Evolutionary conservation across 92 coral and sea anemone genomes (phyloP).

Genomic region (Bergia puertoricense): DNA sequence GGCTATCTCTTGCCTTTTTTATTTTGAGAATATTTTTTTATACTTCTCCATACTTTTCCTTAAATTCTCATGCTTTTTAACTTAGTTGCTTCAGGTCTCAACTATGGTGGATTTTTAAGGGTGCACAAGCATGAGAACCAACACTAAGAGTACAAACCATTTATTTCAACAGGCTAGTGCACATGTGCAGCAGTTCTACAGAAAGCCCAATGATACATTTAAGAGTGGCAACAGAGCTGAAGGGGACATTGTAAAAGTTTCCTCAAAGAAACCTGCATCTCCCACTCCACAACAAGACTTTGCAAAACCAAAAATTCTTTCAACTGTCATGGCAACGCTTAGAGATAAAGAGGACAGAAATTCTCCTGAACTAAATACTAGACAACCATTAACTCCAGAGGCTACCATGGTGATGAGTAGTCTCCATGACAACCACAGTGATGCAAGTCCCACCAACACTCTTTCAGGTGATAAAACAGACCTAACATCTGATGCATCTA

Average conservation of each 20-base stretch:
- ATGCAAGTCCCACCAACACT: background rate
- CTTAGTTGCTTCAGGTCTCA: too few relatives aligned
- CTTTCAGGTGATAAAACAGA: background rate
- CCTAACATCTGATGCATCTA: background rate
- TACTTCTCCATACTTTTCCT: too few relatives aligned
- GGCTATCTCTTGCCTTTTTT: too few relatives aligned
- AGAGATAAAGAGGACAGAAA: background rate
- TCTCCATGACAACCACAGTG: background rate
- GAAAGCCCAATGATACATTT: background rate
- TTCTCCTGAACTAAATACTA: background rate
- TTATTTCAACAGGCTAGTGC: background rate
- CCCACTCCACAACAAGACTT: constrained; percentile 1
- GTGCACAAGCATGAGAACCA: background rate
- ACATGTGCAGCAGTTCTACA: background rate
- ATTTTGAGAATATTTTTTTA: too few relatives aligned
- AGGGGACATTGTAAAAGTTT: background rate
- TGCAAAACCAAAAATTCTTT: constrained; percentile 19
- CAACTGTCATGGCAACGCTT: constrained; percentile 12
- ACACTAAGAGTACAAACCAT: background rate
- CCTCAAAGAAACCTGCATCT: background rate
- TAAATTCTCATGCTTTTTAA: too few relatives aligned
- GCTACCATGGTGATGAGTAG: background rate
- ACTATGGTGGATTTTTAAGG: too few relatives aligned
- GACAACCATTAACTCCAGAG: background rate
- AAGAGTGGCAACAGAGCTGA: background rate